Evolutionary conservation across 2,797 vertebrate genomes (phyloP).

Genomic region (Urophycis tenuis): DNA sequence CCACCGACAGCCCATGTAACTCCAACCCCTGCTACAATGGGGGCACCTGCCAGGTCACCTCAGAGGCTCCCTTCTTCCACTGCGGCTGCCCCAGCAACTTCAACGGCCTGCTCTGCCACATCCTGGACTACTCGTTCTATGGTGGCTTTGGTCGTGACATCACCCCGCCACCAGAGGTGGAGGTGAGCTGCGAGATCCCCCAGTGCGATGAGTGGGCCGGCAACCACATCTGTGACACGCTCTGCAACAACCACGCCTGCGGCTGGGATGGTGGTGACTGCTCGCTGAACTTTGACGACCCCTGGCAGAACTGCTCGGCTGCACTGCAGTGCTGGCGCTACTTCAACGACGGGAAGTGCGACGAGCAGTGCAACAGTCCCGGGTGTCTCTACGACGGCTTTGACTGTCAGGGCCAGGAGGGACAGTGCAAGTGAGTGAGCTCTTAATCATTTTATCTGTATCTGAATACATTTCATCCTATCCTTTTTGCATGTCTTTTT

Average conservation of each 20-base stretch:
- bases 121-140: conserved; percentile 85
- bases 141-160: conserved; percentile 87
- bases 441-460: neutral
- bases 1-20: conserved; percentile 81
- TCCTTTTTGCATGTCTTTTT: neutral
- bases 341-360: conserved; percentile 90
- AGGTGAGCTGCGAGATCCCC: conserved; percentile 78
- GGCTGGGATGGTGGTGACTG: conserved; percentile 97
- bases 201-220: conserved; percentile 79
- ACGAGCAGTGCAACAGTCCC: conserved; percentile 86
- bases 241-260: conserved; percentile 91
- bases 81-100: conserved; percentile 91
- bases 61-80: conserved; percentile 81
- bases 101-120: conserved; percentile 93
- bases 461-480: neutral
- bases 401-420: conserved; percentile 88
- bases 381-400: conserved; percentile 98
- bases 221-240: conserved; percentile 84
- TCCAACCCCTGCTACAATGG: conserved; percentile 92
- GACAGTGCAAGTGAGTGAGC: conserved; percentile 92
- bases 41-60: conserved; percentile 82
- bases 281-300: conserved; percentile 93
- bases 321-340: conserved; percentile 97
- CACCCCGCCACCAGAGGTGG: conserved; percentile 74
- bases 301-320: conserved; percentile 95